Percentiles rank a stretch among this genome's conserved stretches.
phyloP scores from a whole-genome alignment of 2,113 vertebrate species.

The Psittacula cyanocephala region DNA sequence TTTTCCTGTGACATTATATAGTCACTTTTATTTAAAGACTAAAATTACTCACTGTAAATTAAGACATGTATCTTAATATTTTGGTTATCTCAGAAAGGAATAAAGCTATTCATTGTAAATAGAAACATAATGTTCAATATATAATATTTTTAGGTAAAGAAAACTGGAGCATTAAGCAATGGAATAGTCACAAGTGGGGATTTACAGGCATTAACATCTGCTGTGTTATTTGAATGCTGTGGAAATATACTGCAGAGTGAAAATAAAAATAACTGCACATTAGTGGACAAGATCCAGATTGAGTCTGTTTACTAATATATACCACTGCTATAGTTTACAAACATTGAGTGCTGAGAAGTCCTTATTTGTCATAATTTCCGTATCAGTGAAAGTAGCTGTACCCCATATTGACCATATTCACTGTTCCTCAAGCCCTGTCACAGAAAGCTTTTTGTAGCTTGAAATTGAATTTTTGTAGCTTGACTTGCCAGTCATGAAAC shows the following conservation, averaged over 20 bases:
- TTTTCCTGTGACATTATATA: background rate
- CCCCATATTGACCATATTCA: background rate
- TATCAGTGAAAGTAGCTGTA: background rate
- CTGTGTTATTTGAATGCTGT: background rate
- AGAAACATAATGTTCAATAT: background rate
- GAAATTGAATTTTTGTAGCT: background rate
- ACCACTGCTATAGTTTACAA: background rate
- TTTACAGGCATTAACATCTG: conserved; percentile 11
- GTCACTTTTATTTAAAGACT: background rate
- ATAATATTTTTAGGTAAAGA: background rate
- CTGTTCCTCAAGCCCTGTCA: background rate
- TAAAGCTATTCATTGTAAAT: background rate
- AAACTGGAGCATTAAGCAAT: background rate
- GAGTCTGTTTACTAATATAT: background rate
- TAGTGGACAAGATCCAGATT: background rate
- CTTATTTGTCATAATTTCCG: background rate
- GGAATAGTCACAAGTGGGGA: background rate
- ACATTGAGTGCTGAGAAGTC: background rate
- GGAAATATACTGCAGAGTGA: background rate
- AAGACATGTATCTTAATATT: background rate
- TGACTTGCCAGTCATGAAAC: background rate
- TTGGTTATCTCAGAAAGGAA: background rate
- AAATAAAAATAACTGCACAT: background rate
- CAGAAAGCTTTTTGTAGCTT: background rate
- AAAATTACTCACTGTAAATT: background rate